Evolutionary conservation across 1,140 invertebrate genomes (phyloP).

Genomic region (Venustaconcha ellipsiformis): DNA sequence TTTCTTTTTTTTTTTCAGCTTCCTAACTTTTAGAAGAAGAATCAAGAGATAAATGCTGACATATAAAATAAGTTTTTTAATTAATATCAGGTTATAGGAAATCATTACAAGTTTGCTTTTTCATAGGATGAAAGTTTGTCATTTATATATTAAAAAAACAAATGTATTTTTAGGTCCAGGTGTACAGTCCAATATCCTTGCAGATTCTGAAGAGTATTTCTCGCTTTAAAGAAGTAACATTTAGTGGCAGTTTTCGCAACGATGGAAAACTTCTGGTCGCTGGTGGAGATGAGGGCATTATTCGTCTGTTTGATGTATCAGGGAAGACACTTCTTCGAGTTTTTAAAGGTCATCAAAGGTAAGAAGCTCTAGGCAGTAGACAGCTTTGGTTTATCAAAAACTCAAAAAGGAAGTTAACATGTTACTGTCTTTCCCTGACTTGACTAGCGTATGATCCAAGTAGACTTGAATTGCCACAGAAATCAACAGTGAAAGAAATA

Average conservation of each 20-base stretch:
- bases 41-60: too few relatives aligned
- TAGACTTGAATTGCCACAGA: too few relatives aligned
- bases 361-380: conserved; percentile 30
- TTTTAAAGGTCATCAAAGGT: conserved; percentile 78
- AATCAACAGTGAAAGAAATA: too few relatives aligned
- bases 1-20: too few relatives aligned
- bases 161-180: conserved; percentile 74
- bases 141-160: background rate
- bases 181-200: conserved; percentile 92
- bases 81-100: too few relatives aligned
- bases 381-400: too few relatives aligned
- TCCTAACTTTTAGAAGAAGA: too few relatives aligned
- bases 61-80: too few relatives aligned
- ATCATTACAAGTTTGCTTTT: background rate
- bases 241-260: conserved; percentile 84
- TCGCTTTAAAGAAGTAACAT: conserved; percentile 87
- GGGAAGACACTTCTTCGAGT: conserved; percentile 78
- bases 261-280: conserved; percentile 88
- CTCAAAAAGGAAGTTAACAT: too few relatives aligned
- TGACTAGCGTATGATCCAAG: too few relatives aligned
- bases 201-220: conserved; percentile 86
- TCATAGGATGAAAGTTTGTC: background rate
- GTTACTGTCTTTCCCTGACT: too few relatives aligned
- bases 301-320: conserved; percentile 89
- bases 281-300: conserved; percentile 88